These are phyloP conservation scores for Argyra leucocephala DNA, from an alignment of 2,888 invertebrate genomes.

Conservation along the genomic window DNA sequence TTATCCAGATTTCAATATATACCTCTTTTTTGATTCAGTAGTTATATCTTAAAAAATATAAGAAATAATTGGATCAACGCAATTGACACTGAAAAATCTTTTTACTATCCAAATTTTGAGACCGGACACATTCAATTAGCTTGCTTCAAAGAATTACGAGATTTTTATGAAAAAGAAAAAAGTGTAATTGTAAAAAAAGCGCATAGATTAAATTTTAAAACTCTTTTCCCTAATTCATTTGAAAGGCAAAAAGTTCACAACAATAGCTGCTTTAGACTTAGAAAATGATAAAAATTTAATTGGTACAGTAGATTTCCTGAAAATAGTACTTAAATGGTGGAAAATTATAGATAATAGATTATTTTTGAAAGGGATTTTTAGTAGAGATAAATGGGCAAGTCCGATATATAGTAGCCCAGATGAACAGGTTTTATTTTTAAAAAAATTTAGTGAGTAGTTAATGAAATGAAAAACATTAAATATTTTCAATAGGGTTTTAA, in stretches of 20 bases:
- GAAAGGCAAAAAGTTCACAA: constrained; percentile 9
- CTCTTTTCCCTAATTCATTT: neutral
- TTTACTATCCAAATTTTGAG: constrained; percentile 13
- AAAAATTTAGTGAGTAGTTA: neutral
- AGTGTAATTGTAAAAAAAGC: neutral
- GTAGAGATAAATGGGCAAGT: neutral
- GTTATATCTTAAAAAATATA: too few species aligned
- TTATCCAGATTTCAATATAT: too few species aligned
- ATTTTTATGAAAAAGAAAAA: constrained; percentile 8
- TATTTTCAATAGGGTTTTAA: neutral
- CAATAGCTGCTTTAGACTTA: constrained; percentile 9
- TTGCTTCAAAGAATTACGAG: constrained; percentile 8
- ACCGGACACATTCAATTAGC: neutral
- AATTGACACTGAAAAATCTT: too few species aligned
- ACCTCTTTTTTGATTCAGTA: too few species aligned
- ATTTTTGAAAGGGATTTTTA: neutral
- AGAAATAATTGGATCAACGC: too few species aligned
- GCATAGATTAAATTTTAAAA: constrained; percentile 1
- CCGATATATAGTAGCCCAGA: neutral
- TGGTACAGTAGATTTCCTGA: constrained; percentile 7
- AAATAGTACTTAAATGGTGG: constrained; percentile 11
- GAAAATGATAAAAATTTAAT: neutral
- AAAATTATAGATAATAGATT: constrained; percentile 4
- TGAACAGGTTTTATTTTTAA: neutral
- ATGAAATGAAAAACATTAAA: neutral